Evolutionary conservation across 1,140 invertebrate species (phyloP).

Genomic region (Apocrypta bakeri): DNA sequence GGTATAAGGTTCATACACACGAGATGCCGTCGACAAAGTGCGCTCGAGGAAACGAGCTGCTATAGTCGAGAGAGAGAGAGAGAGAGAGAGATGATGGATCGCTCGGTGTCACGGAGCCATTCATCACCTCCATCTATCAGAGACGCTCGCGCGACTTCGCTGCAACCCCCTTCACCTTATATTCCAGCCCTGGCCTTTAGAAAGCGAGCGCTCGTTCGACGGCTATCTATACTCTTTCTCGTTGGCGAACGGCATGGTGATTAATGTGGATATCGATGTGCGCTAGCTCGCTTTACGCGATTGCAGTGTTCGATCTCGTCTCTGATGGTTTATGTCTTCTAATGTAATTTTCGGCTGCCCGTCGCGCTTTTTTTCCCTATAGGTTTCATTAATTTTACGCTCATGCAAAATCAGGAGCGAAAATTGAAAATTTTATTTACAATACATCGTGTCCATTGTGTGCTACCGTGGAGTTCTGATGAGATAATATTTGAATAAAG

Average conservation of each 20-base stretch:
- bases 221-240: constrained; percentile 69
- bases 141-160: too few relatives aligned
- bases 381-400: too few relatives aligned
- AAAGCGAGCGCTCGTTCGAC: constrained; percentile 60
- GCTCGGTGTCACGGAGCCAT: constrained; percentile 71
- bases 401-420: too few relatives aligned
- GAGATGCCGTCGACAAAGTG: constrained; percentile 38
- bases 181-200: constrained; percentile 4
- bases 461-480: too few relatives aligned
- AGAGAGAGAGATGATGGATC: constrained; percentile 70
- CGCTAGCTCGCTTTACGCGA: neutral
- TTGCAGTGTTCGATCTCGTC: constrained; percentile 16
- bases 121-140: constrained; percentile 75
- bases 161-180: constrained; percentile 32
- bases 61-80: constrained; percentile 5
- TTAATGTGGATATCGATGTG: constrained; percentile 70
- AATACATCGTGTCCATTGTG: too few relatives aligned
- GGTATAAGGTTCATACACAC: constrained; percentile 34
- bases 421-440: too few relatives aligned
- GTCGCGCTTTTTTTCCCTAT: too few relatives aligned
- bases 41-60: constrained; percentile 6
- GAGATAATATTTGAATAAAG: too few relatives aligned
- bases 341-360: too few relatives aligned
- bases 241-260: constrained; percentile 64
- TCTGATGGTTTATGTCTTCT: too few relatives aligned